These are phyloP conservation scores for Protosalanx chinensis DNA, from an alignment of 2,797 vertebrate genomes.

Conservation along the genomic window DNA sequence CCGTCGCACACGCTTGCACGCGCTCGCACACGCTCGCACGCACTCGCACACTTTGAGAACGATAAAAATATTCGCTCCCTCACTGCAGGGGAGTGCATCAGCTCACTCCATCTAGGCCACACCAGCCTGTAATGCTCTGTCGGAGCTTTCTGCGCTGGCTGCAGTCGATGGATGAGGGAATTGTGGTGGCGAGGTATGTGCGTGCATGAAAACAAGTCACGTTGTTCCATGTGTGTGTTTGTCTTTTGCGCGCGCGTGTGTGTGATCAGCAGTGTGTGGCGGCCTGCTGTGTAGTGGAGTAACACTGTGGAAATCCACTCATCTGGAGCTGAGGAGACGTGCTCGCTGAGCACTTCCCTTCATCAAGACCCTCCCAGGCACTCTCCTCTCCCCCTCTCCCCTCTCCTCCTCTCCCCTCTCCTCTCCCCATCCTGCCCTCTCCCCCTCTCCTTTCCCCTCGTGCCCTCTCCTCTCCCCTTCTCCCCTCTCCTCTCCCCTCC, in stretches of 20 bases:
- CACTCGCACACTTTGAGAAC: slow-evolving; percentile 18
- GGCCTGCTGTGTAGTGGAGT: slow-evolving; percentile 49
- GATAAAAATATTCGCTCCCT: slow-evolving; percentile 53
- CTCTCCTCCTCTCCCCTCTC: no score
- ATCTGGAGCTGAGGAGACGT: slow-evolving; percentile 54
- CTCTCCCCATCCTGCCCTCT: no score
- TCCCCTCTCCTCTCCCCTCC: background rate
- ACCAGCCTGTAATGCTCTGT: slow-evolving; percentile 53
- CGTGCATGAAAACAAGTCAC: slow-evolving; percentile 36
- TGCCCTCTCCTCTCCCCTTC: no score
- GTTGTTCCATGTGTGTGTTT: slow-evolving; percentile 33
- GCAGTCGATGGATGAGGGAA: slow-evolving; percentile 44
- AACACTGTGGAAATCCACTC: slow-evolving; percentile 54
- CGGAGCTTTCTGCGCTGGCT: slow-evolving; percentile 48
- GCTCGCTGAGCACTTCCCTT: slow-evolving; percentile 56
- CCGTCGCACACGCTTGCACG: background rate
- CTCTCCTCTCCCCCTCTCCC: slow-evolving; percentile 11
- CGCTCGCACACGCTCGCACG: background rate
- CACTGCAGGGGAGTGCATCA: slow-evolving; percentile 27
- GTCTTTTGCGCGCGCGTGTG: slow-evolving; percentile 30
- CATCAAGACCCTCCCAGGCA: slow-evolving; percentile 50
- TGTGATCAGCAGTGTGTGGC: slow-evolving; percentile 16
- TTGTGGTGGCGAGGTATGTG: slow-evolving; percentile 16
- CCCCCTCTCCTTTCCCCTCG: no score
- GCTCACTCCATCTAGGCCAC: slow-evolving; percentile 49